phyloP scores from a whole-genome alignment of 2,113 vertebrate genomes.

The Triplophysa tibetana region DNA sequence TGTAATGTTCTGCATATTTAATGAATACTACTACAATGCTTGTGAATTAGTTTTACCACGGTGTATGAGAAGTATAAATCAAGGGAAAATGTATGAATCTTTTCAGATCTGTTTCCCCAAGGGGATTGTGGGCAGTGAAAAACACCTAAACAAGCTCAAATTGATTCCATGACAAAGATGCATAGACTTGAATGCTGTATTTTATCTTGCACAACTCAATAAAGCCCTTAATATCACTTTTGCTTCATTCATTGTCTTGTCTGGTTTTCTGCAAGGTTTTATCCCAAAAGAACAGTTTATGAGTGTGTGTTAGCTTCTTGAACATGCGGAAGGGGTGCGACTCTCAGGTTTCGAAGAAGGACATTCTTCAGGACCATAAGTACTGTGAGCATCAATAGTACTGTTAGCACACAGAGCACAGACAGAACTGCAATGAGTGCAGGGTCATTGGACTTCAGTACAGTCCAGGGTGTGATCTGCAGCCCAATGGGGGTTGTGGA shows the following conservation, averaged over 20 bases:
- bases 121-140: neutral
- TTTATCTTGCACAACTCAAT: slow-evolving; percentile 27
- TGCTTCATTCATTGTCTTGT: neutral
- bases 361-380: slow-evolving; percentile 65
- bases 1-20: neutral
- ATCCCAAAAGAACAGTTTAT: neutral
- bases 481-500: slow-evolving; percentile 46
- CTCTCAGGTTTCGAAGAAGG: slow-evolving; percentile 63
- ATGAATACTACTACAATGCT: slow-evolving; percentile 2
- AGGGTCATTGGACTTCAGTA: slow-evolving; percentile 44
- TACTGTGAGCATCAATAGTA: slow-evolving; percentile 62
- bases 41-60: neutral
- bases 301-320: slow-evolving; percentile 18
- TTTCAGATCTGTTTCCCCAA: neutral
- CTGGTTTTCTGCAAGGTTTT: too few species aligned
- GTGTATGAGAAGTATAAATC: neutral
- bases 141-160: neutral
- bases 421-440: slow-evolving; percentile 63
- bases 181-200: neutral
- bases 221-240: slow-evolving; percentile 5
- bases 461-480: neutral
- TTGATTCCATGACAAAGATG: neutral
- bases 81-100: neutral
- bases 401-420: slow-evolving; percentile 65
- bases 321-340: slow-evolving; percentile 64